Evolutionary conservation across 2,888 invertebrate genomes (phyloP), one percentile per base, ranked within the genome.

Genomic region (Papilio protenor): DNA sequence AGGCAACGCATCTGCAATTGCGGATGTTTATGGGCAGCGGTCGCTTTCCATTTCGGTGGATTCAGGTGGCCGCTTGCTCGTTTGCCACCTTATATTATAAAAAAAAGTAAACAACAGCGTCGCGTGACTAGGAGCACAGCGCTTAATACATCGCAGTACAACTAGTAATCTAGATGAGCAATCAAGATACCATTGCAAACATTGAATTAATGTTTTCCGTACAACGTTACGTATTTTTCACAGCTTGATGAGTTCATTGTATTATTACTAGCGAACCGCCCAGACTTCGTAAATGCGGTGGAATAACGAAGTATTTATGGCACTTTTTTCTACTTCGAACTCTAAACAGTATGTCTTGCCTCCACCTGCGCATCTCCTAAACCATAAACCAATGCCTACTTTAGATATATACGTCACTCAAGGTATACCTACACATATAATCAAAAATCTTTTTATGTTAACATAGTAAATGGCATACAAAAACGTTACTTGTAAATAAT

Each of bases 121-220:
- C 59, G 76, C 76, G 45, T 71, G 59, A 76, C 47, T 45, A 33
- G 52, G 14, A 57, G 59, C 11, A 45, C 45, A 27, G 18, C 70
- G 57, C 27, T 71, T 71, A 57, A 71, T 76, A 59, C 70, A 71
- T 76, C 70, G 49, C 21, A 18, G 8, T 18, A 45, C 40, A 71
- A 76, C 47, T 23, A 59, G 75, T 76, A 59, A 71, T 75, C 71
- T 59, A 76, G 70, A 76, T 59, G 47, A 76, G 47, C 70, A 47
- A 76, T 76, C 76, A 55, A 76, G 76, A 76, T 76, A 76, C 27
- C 76, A 57, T 21, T 57, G 70, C 66, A 71, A 70, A 55, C 70
- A 71, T 55, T 71, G 66, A 69, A 76, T 76, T 71, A 57, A 76
- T 47, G 70, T 71, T 59, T 76, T 71, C 76, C 70, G 59, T 76